phyloP scores from a whole-genome alignment of 2,797 vertebrate genomes.

The Astyanax mexicanus region DNA sequence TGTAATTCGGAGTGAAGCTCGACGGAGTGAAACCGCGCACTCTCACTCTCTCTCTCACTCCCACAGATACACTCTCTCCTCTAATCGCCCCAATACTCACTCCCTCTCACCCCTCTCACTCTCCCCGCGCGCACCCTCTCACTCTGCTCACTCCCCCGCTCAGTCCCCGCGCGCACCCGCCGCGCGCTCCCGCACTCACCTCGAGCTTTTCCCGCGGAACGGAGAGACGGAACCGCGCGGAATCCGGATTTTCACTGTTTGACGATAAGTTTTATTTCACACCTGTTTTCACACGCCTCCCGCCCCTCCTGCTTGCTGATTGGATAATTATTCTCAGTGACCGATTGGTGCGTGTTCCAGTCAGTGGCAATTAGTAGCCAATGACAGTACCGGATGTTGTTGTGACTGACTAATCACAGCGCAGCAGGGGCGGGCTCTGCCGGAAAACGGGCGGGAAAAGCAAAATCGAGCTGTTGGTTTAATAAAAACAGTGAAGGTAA shows the following conservation, averaged over 20 bases:
- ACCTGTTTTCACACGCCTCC: conserved; percentile 4
- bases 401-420: neutral
- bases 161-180: too few relatives aligned
- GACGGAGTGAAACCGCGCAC: too few relatives aligned
- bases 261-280: neutral
- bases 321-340: rapidly evolving
- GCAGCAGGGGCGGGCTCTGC: too few relatives aligned
- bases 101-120: too few relatives aligned
- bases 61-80: too few relatives aligned
- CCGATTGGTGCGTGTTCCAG: neutral
- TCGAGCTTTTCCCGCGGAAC: conserved; percentile 4
- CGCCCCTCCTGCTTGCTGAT: neutral
- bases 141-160: too few relatives aligned
- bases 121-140: neutral
- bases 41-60: neutral
- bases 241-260: conserved; percentile 37
- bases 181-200: too few relatives aligned
- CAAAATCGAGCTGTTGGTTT: neutral
- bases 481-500: neutral
- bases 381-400: neutral
- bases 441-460: conserved; percentile 21
- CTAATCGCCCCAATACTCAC: too few relatives aligned
- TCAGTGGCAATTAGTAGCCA: neutral
- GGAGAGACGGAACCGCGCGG: conserved; percentile 24
- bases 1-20: too few relatives aligned